Evolutionary conservation across 1,140 invertebrate species (phyloP).

Genomic region (Apis laboriosa): DNA sequence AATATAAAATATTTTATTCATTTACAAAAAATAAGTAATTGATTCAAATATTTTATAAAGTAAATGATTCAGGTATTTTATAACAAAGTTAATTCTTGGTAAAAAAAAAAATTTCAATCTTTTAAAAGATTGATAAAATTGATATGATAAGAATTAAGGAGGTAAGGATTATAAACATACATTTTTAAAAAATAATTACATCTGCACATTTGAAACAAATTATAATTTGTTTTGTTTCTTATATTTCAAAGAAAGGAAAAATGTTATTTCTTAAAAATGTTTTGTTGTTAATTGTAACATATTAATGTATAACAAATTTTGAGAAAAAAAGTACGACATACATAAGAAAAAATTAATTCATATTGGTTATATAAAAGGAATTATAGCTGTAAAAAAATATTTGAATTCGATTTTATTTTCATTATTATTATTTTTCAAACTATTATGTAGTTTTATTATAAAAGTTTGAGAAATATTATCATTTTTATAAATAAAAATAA

Average conservation of each 20-base stretch:
- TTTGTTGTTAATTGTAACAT: constrained; percentile 53
- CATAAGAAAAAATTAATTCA: constrained; percentile 24
- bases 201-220: constrained; percentile 8
- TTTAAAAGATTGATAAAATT: constrained; percentile 33
- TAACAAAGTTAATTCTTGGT: not conserved
- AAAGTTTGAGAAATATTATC: constrained; percentile 8
- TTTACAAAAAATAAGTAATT: constrained; percentile 34
- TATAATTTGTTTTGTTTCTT: constrained; percentile 26
- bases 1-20: constrained; percentile 11
- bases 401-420: constrained; percentile 18
- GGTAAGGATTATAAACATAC: constrained; percentile 46
- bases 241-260: constrained; percentile 5
- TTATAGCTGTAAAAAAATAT: constrained; percentile 4
- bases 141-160: constrained; percentile 42
- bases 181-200: constrained; percentile 53
- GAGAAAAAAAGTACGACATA: not conserved
- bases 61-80: constrained; percentile 30
- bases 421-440: not conserved
- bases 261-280: constrained; percentile 17
- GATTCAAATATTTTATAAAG: constrained; percentile 31
- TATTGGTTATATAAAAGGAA: constrained; percentile 20
- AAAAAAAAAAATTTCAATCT: not conserved
- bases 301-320: constrained; percentile 38
- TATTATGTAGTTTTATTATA: constrained; percentile 38
- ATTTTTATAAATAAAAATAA: constrained; percentile 30